Evolutionary conservation across 2,888 invertebrate genomes (phyloP).

Genomic region (Tridacna crocea): DNA sequence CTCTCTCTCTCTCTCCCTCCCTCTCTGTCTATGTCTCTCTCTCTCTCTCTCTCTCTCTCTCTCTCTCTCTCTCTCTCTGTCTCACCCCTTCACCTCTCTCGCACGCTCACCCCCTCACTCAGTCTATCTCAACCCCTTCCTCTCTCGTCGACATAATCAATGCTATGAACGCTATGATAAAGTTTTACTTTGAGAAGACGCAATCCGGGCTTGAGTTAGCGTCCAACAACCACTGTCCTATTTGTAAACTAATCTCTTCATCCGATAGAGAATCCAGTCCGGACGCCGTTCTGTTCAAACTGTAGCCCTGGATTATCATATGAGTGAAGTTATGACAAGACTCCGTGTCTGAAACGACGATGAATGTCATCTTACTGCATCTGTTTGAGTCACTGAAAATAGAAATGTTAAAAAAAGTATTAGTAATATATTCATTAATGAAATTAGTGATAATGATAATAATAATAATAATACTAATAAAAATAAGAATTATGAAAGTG

Average conservation of each 20-base stretch:
- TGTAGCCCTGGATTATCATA: constrained; percentile 40
- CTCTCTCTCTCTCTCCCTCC: no score
- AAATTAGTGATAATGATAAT: background rate
- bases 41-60: no score
- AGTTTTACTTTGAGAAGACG: constrained; percentile 46
- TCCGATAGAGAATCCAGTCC: constrained; percentile 33
- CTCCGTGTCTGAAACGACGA: constrained; percentile 12
- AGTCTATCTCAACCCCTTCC: no score
- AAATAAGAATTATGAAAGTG: no score
- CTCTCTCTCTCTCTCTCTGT: no score
- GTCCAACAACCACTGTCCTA: constrained; percentile 32
- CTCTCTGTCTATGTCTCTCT: no score
- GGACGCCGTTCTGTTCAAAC: constrained; percentile 38
- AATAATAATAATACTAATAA: background rate
- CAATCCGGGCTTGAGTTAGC: constrained; percentile 37
- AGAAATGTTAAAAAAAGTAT: background rate
- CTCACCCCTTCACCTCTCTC: no score
- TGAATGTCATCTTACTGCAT: constrained; percentile 1
- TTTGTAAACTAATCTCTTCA: constrained; percentile 16
- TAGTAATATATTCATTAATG: background rate
- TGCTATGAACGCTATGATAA: no score
- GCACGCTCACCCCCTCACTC: no score
- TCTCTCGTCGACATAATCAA: no score
- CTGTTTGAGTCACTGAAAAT: constrained; percentile 4
- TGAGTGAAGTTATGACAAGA: constrained; percentile 45